Conservation (phyloP, 2,888 invertebrate genomes). For the Pammene fasciana region DNA sequence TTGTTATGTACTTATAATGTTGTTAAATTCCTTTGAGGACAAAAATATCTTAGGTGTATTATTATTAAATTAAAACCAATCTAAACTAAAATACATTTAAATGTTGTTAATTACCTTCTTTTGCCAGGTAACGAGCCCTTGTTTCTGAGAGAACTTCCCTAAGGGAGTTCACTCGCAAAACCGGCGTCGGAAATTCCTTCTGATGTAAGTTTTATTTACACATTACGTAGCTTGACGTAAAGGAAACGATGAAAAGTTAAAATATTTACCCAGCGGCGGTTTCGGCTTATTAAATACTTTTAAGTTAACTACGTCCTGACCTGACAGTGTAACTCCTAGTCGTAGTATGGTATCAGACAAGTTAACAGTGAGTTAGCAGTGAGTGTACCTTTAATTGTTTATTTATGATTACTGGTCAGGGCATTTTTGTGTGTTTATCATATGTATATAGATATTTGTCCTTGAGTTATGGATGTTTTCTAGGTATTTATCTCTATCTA, state of each 20-base stretch:
- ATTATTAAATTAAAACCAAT: too few species aligned
- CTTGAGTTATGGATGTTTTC: too few species aligned
- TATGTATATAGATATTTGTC: too few species aligned
- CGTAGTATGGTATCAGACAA: neutral
- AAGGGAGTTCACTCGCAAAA: slow-evolving; percentile 12
- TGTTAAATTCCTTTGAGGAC: slow-evolving; percentile 37
- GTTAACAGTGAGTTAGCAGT: neutral
- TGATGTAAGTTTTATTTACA: slow-evolving; percentile 16
- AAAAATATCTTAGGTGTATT: too few species aligned
- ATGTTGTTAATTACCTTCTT: slow-evolving; percentile 38
- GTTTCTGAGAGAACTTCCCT: slow-evolving; percentile 12
- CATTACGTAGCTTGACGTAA: slow-evolving; percentile 9
- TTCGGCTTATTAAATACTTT: neutral
- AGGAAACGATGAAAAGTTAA: slow-evolving; percentile 23
- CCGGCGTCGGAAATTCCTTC: neutral
- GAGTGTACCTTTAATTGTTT: too few species aligned
- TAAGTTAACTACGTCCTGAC: too few species aligned
- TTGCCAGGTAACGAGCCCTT: slow-evolving; percentile 11
- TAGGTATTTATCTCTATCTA: too few species aligned
- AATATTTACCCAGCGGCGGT: slow-evolving; percentile 12
- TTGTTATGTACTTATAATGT: slow-evolving; percentile 31
- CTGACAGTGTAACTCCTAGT: neutral
- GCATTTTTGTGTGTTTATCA: too few species aligned
- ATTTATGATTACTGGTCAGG: too few species aligned
- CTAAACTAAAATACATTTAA: too few species aligned